Conservation (phyloP, 2,797 vertebrate genomes). For the Melanotaenia boesemani region DNA sequence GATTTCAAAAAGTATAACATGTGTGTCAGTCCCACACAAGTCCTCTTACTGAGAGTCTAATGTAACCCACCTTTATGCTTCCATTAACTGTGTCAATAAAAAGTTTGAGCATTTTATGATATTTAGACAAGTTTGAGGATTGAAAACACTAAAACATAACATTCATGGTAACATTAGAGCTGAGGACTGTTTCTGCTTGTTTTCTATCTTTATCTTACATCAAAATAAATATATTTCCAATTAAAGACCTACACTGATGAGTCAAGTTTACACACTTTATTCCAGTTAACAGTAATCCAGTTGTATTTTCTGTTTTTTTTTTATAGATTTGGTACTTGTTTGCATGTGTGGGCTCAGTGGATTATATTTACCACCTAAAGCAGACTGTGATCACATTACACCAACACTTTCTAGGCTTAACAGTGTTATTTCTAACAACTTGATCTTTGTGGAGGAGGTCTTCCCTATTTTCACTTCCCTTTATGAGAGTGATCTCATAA, state of each 20-base stretch:
- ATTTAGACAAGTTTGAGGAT: background rate
- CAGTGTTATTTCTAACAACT: background rate
- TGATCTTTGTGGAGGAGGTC: conserved; percentile 47
- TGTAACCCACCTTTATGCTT: background rate
- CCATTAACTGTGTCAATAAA: background rate
- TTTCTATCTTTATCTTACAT: background rate
- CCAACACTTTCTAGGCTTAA: background rate
- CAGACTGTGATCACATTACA: conserved; percentile 12
- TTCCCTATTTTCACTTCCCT: conserved; percentile 40
- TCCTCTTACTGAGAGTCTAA: background rate
- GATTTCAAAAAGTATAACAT: background rate
- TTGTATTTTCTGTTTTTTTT: background rate
- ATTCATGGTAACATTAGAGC: background rate
- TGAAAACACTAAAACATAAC: background rate
- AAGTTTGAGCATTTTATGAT: background rate
- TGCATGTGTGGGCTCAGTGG: background rate
- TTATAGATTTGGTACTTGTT: background rate
- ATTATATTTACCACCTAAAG: conserved; percentile 41
- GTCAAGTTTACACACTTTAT: background rate
- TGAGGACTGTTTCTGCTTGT: background rate
- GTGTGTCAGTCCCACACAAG: background rate
- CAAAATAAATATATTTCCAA: background rate
- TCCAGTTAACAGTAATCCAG: background rate
- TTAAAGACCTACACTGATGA: background rate
- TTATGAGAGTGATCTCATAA: conserved; percentile 16